A percentile compares a stretch with the other conserved stretches of the same genome.
phyloP scores from a whole-genome alignment of 2,113 vertebrate species.

The Capricornis sumatraensis region DNA sequence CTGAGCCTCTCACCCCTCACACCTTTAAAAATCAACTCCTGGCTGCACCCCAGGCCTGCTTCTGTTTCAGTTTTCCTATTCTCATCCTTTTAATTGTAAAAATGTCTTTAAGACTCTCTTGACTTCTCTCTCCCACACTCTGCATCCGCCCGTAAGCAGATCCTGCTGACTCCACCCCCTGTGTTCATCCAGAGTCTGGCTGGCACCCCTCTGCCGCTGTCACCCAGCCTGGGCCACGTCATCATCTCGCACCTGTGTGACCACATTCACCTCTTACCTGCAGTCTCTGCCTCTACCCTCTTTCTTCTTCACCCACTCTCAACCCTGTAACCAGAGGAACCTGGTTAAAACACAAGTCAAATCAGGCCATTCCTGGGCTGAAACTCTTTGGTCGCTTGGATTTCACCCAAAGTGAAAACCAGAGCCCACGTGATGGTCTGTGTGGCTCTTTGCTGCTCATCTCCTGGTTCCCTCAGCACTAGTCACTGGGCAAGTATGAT shows the following conservation, averaged over 20 bases:
- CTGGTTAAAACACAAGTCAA: neutral
- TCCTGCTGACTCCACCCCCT: no score
- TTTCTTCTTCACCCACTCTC: neutral
- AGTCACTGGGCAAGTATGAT: neutral
- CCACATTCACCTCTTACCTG: neutral
- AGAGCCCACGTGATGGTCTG: accelerated
- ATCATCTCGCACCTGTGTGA: neutral
- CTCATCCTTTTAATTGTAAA: neutral
- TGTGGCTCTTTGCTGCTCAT: neutral
- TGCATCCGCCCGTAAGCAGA: neutral
- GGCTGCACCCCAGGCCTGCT: neutral
- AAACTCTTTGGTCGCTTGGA: neutral
- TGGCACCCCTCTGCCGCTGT: accelerated
- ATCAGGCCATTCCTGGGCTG: neutral
- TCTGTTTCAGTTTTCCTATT: neutral
- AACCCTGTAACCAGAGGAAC: neutral
- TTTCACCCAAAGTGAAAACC: neutral
- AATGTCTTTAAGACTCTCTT: neutral
- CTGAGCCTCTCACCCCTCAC: neutral
- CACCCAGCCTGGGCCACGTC: neutral
- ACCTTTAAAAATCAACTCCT: neutral
- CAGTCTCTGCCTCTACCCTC: neutral
- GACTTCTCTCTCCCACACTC: neutral
- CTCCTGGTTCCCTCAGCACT: neutral
- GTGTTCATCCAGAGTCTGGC: neutral